Conservation (phyloP, 2,113 vertebrate genomes). For the Corynorhinus townsendii region DNA sequence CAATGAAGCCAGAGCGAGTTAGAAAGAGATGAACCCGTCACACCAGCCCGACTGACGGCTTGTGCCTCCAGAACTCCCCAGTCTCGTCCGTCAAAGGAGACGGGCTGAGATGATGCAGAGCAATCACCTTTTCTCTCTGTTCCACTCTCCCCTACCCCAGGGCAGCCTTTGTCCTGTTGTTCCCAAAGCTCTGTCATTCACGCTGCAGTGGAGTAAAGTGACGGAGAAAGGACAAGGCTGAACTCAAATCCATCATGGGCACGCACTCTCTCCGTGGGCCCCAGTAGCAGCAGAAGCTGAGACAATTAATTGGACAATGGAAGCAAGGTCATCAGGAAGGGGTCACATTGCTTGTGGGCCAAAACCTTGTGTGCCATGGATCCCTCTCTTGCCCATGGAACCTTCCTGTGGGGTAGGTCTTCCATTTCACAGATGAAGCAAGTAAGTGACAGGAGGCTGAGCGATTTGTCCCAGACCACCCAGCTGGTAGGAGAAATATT, state of each 20-base stretch:
- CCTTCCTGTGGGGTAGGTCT: not conserved
- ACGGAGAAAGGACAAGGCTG: not conserved
- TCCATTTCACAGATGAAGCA: not conserved
- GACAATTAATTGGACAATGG: not conserved
- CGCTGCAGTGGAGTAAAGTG: not conserved
- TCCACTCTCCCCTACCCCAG: not conserved
- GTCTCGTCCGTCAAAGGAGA: not conserved
- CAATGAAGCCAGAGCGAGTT: not conserved
- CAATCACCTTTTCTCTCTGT: not conserved
- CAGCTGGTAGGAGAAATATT: not conserved
- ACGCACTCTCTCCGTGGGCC: not conserved
- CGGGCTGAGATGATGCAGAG: not conserved
- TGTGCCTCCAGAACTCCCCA: not conserved
- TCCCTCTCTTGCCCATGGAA: not conserved
- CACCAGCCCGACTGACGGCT: not conserved
- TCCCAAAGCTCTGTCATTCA: not conserved
- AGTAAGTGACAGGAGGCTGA: not conserved
- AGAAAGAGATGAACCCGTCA: not conserved
- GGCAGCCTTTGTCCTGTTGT: not conserved
- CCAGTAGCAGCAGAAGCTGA: not conserved
- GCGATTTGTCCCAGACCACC: not conserved
- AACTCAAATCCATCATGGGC: not conserved
- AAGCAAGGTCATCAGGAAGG: not conserved
- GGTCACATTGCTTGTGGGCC: too few relatives aligned
- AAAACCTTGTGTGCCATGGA: rapidly evolving